Evolutionary conservation across 2,113 vertebrate species (phyloP), one percentile per base, ranked within the genome.

Genomic region (Silurus glanis): DNA sequence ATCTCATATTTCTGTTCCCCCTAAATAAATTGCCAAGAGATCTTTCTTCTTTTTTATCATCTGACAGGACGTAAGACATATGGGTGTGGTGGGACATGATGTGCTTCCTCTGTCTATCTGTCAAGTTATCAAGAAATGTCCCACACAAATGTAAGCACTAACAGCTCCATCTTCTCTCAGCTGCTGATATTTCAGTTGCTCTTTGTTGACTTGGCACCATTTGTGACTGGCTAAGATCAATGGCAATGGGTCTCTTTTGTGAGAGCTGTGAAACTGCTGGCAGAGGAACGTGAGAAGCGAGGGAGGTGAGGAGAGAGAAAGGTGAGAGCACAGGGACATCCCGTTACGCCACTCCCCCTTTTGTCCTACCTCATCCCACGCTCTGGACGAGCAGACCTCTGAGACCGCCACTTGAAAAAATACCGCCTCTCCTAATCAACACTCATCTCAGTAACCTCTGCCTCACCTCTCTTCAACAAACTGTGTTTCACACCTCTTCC

Each of bases 141-240:
- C 51, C 75, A 86, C 80, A 83, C 75, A 86, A 72, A 83, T 12
- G 62, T 51, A 83, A 53, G 82, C 81, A 83, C 66, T 69, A 67
- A 83, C 86, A 56, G 56, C 84, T 81, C 28, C 83, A 82, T 55
- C 47, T 25, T 59, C 88, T 82, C 85, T 83, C n/a, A 13, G 67
- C 47, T 81, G 21, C 74, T 90, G 69, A 19, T 88, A 87, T 88
- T 86, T 91, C 89, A 87, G 28, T 55, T 82, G 72, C 71, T 85
- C 87, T 91, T 91, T 90, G 92, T 91, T 89, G 45, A 23, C 71
- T 86, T 82, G 90, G 90, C 89, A 78, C 78, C 88, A 56, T 89
- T 88, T 84, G 89, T 86, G 83, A 89, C 58, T 64, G 80, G 78
- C 6, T 7, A 14, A 87, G 88, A 91, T 90, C 87, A 82, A 72